phyloP scores from a whole-genome alignment of 2,797 vertebrate genomes.

The Hybognathus amarus region DNA sequence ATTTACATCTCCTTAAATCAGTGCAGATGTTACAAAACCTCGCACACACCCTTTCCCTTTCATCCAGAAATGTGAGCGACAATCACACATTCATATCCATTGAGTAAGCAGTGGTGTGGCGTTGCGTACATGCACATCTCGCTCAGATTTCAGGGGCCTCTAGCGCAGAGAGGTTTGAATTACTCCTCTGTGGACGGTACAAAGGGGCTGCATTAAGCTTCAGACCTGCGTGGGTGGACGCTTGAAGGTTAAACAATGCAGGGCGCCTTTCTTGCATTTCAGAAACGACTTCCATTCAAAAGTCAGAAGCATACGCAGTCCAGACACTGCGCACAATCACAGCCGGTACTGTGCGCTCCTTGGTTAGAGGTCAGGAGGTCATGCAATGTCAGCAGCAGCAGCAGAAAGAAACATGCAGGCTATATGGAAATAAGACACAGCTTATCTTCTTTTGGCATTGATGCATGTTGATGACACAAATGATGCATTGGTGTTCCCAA shows the following conservation, averaged over 20 bases:
- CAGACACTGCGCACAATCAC: slow-evolving; percentile 14
- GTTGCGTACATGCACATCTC: slow-evolving; percentile 16
- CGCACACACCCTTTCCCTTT: slow-evolving; percentile 27
- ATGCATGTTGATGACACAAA: slow-evolving; percentile 26
- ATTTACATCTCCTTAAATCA: slow-evolving; percentile 42
- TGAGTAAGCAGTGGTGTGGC: slow-evolving; percentile 14
- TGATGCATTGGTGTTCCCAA: slow-evolving; percentile 24
- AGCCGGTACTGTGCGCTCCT: neutral
- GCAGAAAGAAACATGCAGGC: slow-evolving; percentile 3
- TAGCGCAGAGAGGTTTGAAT: slow-evolving; percentile 62
- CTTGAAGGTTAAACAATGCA: slow-evolving; percentile 66
- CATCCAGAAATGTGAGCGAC: slow-evolving; percentile 23
- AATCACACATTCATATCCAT: slow-evolving; percentile 35
- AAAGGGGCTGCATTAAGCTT: slow-evolving; percentile 60
- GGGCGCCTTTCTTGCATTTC: slow-evolving; percentile 61
- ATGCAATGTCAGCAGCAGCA: slow-evolving; percentile 24
- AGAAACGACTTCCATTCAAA: slow-evolving; percentile 61
- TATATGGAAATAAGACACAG: slow-evolving; percentile 1
- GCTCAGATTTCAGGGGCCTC: slow-evolving; percentile 50
- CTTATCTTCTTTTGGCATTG: slow-evolving; percentile 13
- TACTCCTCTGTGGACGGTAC: slow-evolving; percentile 65
- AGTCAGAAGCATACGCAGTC: slow-evolving; percentile 54
- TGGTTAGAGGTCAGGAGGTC: slow-evolving; percentile 40
- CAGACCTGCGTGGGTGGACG: slow-evolving; percentile 55
- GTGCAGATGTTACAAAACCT: slow-evolving; percentile 38